Percentiles rank a stretch among this genome's conserved stretches.
Evolutionary conservation across 2,888 invertebrate species (phyloP).

Genomic region (Blera fallax): DNA sequence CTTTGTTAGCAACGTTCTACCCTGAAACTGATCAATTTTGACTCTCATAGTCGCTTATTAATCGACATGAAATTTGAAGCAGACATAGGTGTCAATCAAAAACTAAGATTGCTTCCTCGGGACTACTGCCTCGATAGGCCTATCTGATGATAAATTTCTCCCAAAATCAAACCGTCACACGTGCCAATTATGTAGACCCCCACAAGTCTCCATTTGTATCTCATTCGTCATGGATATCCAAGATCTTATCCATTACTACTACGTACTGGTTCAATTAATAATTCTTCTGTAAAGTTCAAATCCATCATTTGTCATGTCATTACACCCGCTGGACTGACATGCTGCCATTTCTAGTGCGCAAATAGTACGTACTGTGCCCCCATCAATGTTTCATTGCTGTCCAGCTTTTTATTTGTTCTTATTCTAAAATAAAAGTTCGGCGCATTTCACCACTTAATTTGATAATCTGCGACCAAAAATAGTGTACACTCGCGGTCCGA

Average conservation of each 20-base stretch:
- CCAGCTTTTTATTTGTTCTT: not conserved
- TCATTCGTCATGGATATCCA: not conserved
- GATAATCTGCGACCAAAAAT: constrained; percentile 39
- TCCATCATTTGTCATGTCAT: not conserved
- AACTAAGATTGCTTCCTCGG: too few species aligned
- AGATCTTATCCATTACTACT: not conserved
- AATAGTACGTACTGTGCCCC: not conserved
- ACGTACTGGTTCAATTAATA: not conserved
- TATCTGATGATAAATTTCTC: too few species aligned
- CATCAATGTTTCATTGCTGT: not conserved
- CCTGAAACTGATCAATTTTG: too few species aligned
- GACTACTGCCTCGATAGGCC: too few species aligned
- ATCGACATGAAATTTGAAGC: too few species aligned
- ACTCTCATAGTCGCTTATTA: too few species aligned
- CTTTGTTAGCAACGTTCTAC: too few species aligned
- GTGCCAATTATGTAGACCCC: too few species aligned
- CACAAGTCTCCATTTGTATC: too few species aligned
- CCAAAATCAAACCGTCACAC: too few species aligned
- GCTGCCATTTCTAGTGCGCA: not conserved
- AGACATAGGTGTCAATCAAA: too few species aligned
- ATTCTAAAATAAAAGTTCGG: constrained; percentile 15
- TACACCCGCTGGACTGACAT: not conserved
- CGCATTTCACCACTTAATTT: constrained; percentile 44
- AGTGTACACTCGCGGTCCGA: constrained; percentile 1
- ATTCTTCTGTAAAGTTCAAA: not conserved